Evolutionary conservation across 2,888 invertebrate species (phyloP), one percentile per base, ranked within the genome.

Genomic region (Cataglyphis livida): DNA sequence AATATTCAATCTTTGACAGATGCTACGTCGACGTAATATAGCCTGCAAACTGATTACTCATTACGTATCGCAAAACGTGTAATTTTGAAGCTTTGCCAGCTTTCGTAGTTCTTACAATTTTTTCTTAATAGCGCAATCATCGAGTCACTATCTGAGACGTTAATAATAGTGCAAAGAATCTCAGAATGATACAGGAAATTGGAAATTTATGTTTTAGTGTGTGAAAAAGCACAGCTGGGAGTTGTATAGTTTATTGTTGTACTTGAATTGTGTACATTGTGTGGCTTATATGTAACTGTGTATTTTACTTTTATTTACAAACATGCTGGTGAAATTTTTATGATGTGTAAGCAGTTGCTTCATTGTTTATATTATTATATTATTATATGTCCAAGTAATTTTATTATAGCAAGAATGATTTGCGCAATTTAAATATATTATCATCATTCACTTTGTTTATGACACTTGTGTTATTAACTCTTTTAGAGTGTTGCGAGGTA

Each of bases 51-150:
- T 3, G 25, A 25, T 57, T 35, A 3, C 38, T 18, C n/a, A 18
- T 15, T 15, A n/a, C 6, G 6, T 38, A 44, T n/a, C 12, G 3
- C 1, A 6, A 21, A 48, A 59, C n/a, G 18, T 38, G 15, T 10
- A 28, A 2, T 78, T 68, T 32, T 28, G 57, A 21, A 1, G 32
- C 21, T 61, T 48, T 3, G 15, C 4, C 70, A 83, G 78, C 70
- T 70, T 79, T 79, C 41, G 5, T 21, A 0, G 15, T 78, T 82
- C 70, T 54, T 64, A 64, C 35, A 62, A 21, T 15, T 51, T 4
- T 9, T 32, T 61, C n/a, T 10, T 18, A 4, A 15, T 54, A 28
- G 12, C 9, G 5, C 12, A n/a, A 64, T 54, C 25, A 25, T 65
- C 28, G 3, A 62, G 25, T 21, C 25, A 35, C 6, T 38, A 41